A percentile compares a stretch with the other conserved stretches of the same genome.
Conservation (phyloP, 2,888 invertebrate genomes). For the Rhagonycha fulva region DNA sequence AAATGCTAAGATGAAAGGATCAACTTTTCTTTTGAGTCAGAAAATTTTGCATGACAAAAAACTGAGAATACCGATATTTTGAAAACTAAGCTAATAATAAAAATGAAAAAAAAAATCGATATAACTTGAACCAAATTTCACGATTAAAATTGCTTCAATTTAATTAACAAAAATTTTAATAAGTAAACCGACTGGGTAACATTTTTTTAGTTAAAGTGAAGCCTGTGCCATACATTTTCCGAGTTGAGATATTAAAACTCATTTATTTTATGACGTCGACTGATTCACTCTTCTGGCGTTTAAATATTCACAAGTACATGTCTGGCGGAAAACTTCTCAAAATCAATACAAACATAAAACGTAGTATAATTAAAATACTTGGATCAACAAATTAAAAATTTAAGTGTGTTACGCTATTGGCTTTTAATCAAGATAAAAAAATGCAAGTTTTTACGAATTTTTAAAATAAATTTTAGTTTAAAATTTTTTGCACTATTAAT, state of each 20-base stretch:
- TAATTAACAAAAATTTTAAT: not conserved
- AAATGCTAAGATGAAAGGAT: not conserved
- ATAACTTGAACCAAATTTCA: not conserved
- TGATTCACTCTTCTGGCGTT: conserved; percentile 3
- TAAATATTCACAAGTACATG: conserved; percentile 12
- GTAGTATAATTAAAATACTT: not conserved
- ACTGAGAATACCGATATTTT: too few species aligned
- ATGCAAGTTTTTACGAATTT: not conserved
- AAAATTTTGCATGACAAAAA: not conserved
- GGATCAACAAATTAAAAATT: not conserved
- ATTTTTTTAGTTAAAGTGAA: not conserved
- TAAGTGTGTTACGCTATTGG: not conserved
- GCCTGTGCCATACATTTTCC: not conserved
- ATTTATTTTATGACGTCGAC: conserved; percentile 8
- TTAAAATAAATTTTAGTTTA: not conserved
- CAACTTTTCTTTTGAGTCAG: not conserved
- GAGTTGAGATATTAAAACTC: conserved; percentile 1
- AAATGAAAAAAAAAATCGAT: not conserved
- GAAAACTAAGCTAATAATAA: not conserved
- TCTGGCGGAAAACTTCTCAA: conserved; percentile 5
- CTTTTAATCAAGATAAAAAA: not conserved
- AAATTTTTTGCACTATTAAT: not conserved
- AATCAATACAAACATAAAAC: conserved; percentile 9
- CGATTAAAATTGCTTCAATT: not conserved
- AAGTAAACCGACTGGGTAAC: not conserved